Evolutionary conservation across 2,797 vertebrate genomes (phyloP).

Genomic region (Danio kyathit): DNA sequence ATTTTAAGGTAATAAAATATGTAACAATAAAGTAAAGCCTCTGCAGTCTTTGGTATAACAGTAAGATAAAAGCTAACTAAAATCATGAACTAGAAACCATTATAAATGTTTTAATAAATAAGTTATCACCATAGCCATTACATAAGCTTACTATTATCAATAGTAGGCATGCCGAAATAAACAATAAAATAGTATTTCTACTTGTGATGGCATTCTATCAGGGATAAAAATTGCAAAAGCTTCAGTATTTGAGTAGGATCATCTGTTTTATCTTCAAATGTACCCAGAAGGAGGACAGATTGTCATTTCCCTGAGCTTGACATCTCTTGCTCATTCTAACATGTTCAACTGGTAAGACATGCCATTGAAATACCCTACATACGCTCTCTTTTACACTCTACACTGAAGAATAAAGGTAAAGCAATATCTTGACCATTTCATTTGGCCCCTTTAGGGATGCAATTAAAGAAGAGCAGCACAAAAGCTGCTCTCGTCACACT

Average conservation of each 20-base stretch:
- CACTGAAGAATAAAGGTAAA: background rate
- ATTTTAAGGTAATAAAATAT: slow-evolving; percentile 4
- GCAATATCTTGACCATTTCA: background rate
- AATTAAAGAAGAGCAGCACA: background rate
- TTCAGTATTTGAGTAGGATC: background rate
- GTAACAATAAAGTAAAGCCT: slow-evolving; percentile 22
- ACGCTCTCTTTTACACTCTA: background rate
- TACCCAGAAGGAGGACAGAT: background rate
- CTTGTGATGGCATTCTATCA: background rate
- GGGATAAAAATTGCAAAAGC: background rate
- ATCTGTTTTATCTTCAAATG: background rate
- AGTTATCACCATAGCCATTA: background rate
- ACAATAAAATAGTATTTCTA: background rate
- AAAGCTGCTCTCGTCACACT: background rate
- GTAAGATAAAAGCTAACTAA: background rate
- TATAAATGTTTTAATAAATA: background rate
- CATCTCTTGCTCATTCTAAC: background rate
- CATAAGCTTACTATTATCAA: background rate
- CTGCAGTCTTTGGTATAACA: background rate
- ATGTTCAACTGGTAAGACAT: slow-evolving; percentile 18
- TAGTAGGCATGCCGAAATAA: background rate
- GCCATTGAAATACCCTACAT: background rate
- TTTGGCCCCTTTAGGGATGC: background rate
- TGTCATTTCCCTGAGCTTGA: background rate
- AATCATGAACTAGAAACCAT: background rate